A percentile compares a stretch with the other conserved stretches of the same genome.
Conservation (phyloP, 1,140 invertebrate genomes). For the Listronotus oregonensis region DNA sequence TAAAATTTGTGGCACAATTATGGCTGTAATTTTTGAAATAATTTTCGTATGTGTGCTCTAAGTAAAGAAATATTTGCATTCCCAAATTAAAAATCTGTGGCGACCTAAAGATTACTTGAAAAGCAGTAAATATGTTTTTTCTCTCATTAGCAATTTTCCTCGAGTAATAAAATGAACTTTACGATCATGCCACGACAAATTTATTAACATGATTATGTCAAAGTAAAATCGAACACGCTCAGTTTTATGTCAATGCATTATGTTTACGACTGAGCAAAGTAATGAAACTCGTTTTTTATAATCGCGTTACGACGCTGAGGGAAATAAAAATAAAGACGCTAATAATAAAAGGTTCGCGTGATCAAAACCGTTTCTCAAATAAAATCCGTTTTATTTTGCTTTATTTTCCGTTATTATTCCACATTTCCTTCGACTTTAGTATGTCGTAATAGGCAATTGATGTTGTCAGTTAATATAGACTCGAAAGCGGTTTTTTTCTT, state of each 20-base stretch:
- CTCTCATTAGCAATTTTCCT: constrained; percentile 1
- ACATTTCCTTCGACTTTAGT: constrained; percentile 20
- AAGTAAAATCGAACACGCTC: constrained; percentile 31
- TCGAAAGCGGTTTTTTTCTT: neutral
- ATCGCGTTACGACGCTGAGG: constrained; percentile 27
- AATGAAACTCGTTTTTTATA: constrained; percentile 27
- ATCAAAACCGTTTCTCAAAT: constrained; percentile 27
- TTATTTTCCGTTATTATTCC: constrained; percentile 23
- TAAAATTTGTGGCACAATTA: too few relatives aligned
- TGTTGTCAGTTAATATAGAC: constrained; percentile 17
- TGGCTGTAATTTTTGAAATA: too few relatives aligned
- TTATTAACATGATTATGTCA: constrained; percentile 32
- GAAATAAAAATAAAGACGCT: constrained; percentile 29
- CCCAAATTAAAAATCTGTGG: too few relatives aligned
- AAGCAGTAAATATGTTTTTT: too few relatives aligned
- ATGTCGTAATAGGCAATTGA: constrained; percentile 23
- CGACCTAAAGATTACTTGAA: too few relatives aligned
- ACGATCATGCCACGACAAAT: constrained; percentile 27
- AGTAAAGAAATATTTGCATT: too few relatives aligned
- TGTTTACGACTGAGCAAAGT: constrained; percentile 23
- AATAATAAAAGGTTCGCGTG: constrained; percentile 29
- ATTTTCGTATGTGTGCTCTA: too few relatives aligned
- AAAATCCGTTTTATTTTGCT: constrained; percentile 23
- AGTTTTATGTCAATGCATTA: constrained; percentile 21
- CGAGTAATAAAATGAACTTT: constrained; percentile 23